Evolutionary conservation across 2,797 vertebrate genomes (phyloP).

Genomic region (Carapus acus): DNA sequence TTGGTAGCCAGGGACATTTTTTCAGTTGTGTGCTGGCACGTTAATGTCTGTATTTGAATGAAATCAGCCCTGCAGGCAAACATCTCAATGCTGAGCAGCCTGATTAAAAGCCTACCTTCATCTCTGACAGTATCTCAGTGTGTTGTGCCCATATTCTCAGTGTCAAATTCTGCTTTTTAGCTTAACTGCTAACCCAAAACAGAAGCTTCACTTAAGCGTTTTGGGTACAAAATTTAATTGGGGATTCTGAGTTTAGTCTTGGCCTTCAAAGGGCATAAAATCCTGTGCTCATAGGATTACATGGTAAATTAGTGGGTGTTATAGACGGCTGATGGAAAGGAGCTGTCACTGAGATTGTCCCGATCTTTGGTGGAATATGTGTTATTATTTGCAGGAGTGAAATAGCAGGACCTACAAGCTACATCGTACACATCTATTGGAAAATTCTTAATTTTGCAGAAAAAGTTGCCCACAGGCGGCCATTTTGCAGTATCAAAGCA

Average conservation of each 20-base stretch:
- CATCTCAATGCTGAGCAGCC: conserved; percentile 22
- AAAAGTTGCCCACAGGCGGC: too few relatives aligned
- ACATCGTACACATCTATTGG: too few relatives aligned
- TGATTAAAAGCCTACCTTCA: conserved; percentile 41
- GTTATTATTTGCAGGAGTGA: too few relatives aligned
- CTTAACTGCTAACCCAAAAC: conserved; percentile 47
- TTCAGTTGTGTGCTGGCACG: not conserved
- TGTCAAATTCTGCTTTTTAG: conserved; percentile 47
- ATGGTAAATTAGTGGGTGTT: conserved; percentile 44
- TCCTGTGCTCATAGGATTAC: conserved; percentile 56
- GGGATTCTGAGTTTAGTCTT: conserved; percentile 50
- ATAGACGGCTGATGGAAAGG: conserved; percentile 35
- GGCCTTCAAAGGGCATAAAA: conserved; percentile 44
- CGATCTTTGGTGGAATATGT: conserved; percentile 16
- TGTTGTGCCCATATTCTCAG: conserved; percentile 54
- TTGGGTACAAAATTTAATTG: conserved; percentile 61
- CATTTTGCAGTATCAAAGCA: too few relatives aligned
- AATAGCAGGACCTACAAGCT: too few relatives aligned
- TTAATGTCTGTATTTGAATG: conserved; percentile 15
- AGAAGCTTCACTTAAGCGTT: conserved; percentile 41
- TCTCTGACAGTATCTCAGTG: conserved; percentile 47
- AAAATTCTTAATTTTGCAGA: too few relatives aligned
- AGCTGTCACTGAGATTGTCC: conserved; percentile 10
- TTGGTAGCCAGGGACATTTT: conserved; percentile 2
- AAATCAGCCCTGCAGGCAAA: conserved; percentile 26